Evolutionary conservation across 2,797 vertebrate species (phyloP).

Genomic region (Tauraco hartlaubi): DNA sequence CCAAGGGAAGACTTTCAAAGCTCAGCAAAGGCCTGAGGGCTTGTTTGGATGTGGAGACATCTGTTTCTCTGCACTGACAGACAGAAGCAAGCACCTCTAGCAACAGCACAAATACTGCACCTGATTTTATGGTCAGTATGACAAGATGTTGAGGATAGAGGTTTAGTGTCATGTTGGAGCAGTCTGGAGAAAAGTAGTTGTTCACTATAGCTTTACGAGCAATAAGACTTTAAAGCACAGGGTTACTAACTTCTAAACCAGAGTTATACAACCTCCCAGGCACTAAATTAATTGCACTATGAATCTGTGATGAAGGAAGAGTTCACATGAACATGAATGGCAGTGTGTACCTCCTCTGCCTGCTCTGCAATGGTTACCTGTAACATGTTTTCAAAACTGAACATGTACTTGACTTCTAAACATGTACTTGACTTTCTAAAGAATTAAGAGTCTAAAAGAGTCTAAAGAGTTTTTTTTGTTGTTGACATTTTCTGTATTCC

Average conservation of each 20-base stretch:
- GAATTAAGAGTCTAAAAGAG: too few relatives aligned
- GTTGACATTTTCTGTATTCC: background rate
- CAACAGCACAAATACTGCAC: background rate
- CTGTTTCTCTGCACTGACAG: background rate
- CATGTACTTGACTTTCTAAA: accelerated
- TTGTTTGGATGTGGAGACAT: background rate
- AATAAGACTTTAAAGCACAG: background rate
- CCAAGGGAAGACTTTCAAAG: background rate
- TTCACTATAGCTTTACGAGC: background rate
- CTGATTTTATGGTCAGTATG: accelerated
- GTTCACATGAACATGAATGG: background rate
- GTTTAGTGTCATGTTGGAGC: background rate
- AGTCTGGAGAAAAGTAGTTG: background rate
- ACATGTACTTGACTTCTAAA: background rate
- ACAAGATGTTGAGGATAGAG: background rate
- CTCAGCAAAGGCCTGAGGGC: background rate
- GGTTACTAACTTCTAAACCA: background rate
- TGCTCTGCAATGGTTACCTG: background rate
- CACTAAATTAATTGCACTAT: background rate
- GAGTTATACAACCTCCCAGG: background rate
- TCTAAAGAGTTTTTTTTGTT: too few relatives aligned
- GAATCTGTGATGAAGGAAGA: background rate
- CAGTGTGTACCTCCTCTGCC: background rate
- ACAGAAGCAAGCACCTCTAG: background rate
- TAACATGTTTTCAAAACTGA: background rate